These are phyloP conservation scores for Drosophila ambigua DNA, from an alignment of 1,140 invertebrate species.

Conservation along the genomic window DNA sequence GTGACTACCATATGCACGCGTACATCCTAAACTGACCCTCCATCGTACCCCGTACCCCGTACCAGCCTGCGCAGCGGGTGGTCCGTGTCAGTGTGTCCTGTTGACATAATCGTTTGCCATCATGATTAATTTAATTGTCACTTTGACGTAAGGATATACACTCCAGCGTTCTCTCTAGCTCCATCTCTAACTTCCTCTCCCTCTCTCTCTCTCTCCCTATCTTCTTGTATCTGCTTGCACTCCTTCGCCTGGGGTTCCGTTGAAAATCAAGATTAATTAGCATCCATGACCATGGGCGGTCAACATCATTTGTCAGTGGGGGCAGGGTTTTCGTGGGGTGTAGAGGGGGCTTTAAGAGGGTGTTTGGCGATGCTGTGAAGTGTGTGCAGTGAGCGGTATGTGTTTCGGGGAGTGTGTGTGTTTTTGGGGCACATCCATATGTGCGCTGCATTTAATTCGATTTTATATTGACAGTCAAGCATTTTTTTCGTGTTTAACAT, in stretches of 20 bases:
- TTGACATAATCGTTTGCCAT: slow-evolving; percentile 80
- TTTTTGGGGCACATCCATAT: slow-evolving; percentile 24
- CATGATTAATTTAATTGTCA: slow-evolving; percentile 82
- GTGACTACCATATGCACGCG: slow-evolving; percentile 5
- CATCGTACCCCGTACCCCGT: background rate
- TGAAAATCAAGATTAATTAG: slow-evolving; percentile 82
- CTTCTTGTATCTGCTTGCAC: background rate
- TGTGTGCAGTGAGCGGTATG: background rate
- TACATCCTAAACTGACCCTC: background rate
- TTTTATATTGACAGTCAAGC: slow-evolving; percentile 38
- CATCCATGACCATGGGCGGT: slow-evolving; percentile 71
- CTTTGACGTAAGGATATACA: slow-evolving; percentile 63
- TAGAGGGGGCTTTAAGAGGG: background rate
- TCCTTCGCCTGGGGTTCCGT: slow-evolving; percentile 11
- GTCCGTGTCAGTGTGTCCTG: slow-evolving; percentile 45
- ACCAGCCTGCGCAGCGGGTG: too few species aligned
- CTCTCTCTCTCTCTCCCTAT: slow-evolving; percentile 5
- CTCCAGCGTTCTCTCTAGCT: background rate
- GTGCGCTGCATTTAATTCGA: slow-evolving; percentile 62
- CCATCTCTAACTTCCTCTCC: slow-evolving; percentile 3
- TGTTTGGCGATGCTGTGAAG: background rate
- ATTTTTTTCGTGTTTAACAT: slow-evolving; percentile 21
- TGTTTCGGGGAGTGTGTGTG: background rate
- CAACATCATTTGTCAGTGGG: slow-evolving; percentile 72
- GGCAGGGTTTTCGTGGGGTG: background rate